A percentile compares a stretch with the other conserved stretches of the same genome.
Evolutionary conservation across 2,113 vertebrate genomes (phyloP).

Genomic region (Gopherus flavomarginatus): DNA sequence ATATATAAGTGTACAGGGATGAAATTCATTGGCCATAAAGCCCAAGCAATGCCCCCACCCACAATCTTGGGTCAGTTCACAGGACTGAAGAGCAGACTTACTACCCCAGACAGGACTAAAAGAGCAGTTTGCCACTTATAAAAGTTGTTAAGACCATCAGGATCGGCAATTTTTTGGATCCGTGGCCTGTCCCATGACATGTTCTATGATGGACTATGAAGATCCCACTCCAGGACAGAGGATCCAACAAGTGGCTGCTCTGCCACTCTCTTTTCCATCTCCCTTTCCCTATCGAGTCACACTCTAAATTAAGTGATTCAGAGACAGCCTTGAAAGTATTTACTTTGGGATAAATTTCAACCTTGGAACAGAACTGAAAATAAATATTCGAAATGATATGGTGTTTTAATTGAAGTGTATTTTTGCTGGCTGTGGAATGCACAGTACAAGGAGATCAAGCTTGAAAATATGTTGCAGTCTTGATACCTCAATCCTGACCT

Average conservation of each 20-base stretch:
- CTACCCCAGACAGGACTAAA: not conserved
- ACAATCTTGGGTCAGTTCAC: not conserved
- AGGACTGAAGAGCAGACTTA: not conserved
- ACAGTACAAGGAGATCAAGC: not conserved
- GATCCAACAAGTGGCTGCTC: not conserved
- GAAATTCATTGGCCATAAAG: rapidly evolving
- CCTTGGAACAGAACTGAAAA: not conserved
- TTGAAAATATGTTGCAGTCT: not conserved
- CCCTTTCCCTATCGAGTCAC: not conserved
- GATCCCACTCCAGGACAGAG: not conserved
- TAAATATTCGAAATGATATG: not conserved
- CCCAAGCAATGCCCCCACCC: rapidly evolving
- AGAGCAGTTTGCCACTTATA: not conserved
- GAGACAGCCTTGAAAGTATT: not conserved
- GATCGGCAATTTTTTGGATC: not conserved
- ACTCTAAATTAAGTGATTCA: not conserved
- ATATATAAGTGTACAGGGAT: rapidly evolving
- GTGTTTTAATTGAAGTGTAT: not conserved
- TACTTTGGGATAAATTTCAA: not conserved
- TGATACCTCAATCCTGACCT: not conserved
- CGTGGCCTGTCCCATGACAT: not conserved
- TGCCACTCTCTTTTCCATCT: not conserved
- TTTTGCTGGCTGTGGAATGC: not conserved
- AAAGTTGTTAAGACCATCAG: not conserved
- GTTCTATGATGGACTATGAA: not conserved